A percentile compares a stretch with the other conserved stretches of the same genome.
Evolutionary conservation across 2,888 invertebrate species (phyloP).

Genomic region (Tricholauxania praeusta): DNA sequence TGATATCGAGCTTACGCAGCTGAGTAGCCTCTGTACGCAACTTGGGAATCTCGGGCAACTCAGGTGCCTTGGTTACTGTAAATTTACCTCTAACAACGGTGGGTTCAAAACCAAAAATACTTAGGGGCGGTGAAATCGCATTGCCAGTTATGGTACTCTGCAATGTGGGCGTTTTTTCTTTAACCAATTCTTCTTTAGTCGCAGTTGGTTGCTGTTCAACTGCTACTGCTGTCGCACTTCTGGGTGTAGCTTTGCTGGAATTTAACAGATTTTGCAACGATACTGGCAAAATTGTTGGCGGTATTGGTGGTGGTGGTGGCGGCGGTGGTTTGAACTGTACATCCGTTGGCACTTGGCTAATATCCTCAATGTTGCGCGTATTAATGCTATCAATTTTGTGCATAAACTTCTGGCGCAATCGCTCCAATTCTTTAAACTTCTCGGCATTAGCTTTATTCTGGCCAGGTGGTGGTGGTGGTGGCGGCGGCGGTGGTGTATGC

Average conservation of each 20-base stretch:
- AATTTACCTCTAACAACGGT: slow-evolving; percentile 69
- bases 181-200: not conserved
- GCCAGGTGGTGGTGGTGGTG: slow-evolving; percentile 60
- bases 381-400: slow-evolving; percentile 66
- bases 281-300: slow-evolving; percentile 54
- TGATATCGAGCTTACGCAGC: slow-evolving; percentile 57
- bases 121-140: not conserved
- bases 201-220: not conserved
- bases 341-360: slow-evolving; percentile 52
- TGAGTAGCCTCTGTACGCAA: slow-evolving; percentile 61
- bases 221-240: not conserved
- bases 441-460: slow-evolving; percentile 59
- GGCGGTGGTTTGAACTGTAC: slow-evolving; percentile 55
- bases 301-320: slow-evolving; percentile 64
- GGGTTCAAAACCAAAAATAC: slow-evolving; percentile 44
- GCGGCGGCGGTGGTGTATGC: slow-evolving; percentile 48
- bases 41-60: slow-evolving; percentile 54
- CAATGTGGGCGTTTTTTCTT: not conserved
- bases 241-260: slow-evolving; percentile 46
- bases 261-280: slow-evolving; percentile 60
- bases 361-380: slow-evolving; percentile 61
- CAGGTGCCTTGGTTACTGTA: slow-evolving; percentile 69
- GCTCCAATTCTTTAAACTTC: slow-evolving; percentile 63
- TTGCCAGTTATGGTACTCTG: not conserved
- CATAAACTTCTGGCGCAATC: slow-evolving; percentile 64